Percentiles rank a stretch among this genome's conserved stretches.
These are phyloP conservation scores for Hemaris fuciformis DNA, from an alignment of 2,888 invertebrate genomes.

Conservation along the genomic window DNA sequence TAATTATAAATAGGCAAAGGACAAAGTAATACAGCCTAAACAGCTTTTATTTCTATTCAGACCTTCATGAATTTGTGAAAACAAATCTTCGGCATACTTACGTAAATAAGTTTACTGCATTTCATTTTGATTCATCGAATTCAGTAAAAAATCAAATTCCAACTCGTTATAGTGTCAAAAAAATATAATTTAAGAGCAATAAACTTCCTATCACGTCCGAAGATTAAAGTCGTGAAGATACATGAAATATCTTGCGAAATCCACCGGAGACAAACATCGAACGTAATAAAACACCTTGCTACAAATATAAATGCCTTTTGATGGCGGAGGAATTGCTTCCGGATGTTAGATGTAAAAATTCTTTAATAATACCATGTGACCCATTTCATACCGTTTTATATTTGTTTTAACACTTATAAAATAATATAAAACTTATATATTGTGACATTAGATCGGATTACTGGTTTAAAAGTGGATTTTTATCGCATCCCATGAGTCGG, in stretches of 20 bases:
- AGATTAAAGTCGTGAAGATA: background rate
- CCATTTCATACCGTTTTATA: slow-evolving; percentile 13
- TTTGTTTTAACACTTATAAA: slow-evolving; percentile 16
- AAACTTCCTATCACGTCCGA: background rate
- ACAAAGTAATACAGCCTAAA: background rate
- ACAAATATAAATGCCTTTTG: slow-evolving; percentile 10
- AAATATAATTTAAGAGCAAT: background rate
- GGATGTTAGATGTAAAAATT: slow-evolving; percentile 10
- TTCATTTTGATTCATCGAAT: background rate
- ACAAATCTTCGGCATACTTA: background rate
- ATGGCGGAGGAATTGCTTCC: slow-evolving; percentile 8
- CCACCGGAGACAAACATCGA: slow-evolving; percentile 1
- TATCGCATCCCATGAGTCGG: slow-evolving; percentile 10
- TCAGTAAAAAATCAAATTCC: background rate
- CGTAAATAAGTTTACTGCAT: background rate
- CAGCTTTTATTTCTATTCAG: background rate
- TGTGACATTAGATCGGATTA: slow-evolving; percentile 9
- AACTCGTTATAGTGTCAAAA: background rate
- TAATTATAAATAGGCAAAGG: background rate
- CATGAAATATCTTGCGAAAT: background rate
- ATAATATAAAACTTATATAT: slow-evolving; percentile 14
- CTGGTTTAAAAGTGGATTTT: slow-evolving; percentile 10
- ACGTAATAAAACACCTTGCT: slow-evolving; percentile 10
- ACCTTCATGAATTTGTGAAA: background rate
- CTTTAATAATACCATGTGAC: slow-evolving; percentile 11